phyloP scores from a whole-genome alignment of 2,113 vertebrate genomes.

The Coptodon rendalli region DNA sequence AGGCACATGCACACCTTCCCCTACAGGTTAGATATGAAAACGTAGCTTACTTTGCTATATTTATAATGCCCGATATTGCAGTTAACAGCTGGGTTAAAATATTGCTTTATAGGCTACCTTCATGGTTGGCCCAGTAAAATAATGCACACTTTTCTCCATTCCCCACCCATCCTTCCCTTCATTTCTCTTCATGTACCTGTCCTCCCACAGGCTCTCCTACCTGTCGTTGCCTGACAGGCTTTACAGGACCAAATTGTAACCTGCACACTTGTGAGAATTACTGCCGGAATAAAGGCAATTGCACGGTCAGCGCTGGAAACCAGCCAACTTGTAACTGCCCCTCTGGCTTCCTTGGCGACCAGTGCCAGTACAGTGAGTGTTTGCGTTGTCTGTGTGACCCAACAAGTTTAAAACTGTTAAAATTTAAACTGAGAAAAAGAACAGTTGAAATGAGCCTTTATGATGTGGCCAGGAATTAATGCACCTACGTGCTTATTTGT shows the following conservation, averaged over 20 bases:
- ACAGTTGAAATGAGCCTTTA: background rate
- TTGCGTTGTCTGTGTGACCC: background rate
- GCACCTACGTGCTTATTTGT: background rate
- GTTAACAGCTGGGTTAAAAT: background rate
- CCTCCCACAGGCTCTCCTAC: slow-evolving; percentile 83
- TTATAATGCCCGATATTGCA: background rate
- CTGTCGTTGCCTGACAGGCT: slow-evolving; percentile 89
- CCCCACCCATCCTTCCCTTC: background rate
- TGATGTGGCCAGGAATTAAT: background rate
- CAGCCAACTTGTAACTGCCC: slow-evolving; percentile 88
- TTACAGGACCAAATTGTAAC: slow-evolving; percentile 87
- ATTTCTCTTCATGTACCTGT: background rate
- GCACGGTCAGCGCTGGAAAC: slow-evolving; percentile 87
- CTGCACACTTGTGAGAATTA: slow-evolving; percentile 84
- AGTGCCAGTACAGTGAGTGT: slow-evolving; percentile 92
- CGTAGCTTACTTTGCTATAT: background rate
- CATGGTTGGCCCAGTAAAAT: background rate
- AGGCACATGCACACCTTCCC: slow-evolving; percentile 90
- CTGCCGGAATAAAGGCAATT: slow-evolving; percentile 88
- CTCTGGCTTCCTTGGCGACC: slow-evolving; percentile 80
- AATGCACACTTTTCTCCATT: background rate
- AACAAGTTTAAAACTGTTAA: background rate
- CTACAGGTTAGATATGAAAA: slow-evolving; percentile 72
- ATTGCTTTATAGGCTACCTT: background rate
- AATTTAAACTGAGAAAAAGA: background rate